A percentile compares a stretch with the other conserved stretches of the same genome.
Evolutionary conservation across 2,113 vertebrate species (phyloP).

Genomic region (western clawed frog (Xenopus tropicalis)): UCB_Xtro_10.0 CM004443.2:117615501-117616000

Average conservation of each 20-base stretch:
- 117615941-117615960: not conserved
- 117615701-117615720: not conserved
- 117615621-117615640: conserved; percentile 20
- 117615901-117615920: not conserved
- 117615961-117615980: no score
- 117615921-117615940: not conserved
- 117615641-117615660: conserved; percentile 1
- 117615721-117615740: not conserved
- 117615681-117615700: not conserved
- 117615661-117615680: not conserved
- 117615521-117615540: conserved; percentile 72
- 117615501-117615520: conserved; percentile 54
- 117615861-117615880: no score
- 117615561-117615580: conserved; percentile 75
- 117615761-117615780: no score
- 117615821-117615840: no score
- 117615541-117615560: conserved; percentile 58
- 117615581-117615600: conserved; percentile 59
- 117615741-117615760: no score
- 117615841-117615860: no score
- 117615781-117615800: no score
- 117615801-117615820: no score
- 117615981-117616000: not conserved
- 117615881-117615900: no score
- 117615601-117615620: conserved; percentile 51